Conservation (phyloP, 2,113 vertebrate genomes). For the Andinoacara biseriatus region DNA sequence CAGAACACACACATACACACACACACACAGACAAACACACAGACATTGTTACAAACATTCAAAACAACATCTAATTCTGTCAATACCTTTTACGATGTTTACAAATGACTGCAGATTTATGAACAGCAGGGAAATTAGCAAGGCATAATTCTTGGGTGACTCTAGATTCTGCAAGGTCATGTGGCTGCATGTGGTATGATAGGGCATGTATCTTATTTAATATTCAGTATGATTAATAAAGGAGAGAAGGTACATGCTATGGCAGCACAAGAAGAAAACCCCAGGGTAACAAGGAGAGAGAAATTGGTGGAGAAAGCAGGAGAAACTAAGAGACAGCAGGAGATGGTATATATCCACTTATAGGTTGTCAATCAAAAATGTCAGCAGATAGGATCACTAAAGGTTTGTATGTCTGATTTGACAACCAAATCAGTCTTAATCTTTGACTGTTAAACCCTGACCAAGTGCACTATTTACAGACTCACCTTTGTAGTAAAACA, state of each 20-base stretch:
- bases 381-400: neutral
- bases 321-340: neutral
- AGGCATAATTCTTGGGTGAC: slow-evolving; percentile 54
- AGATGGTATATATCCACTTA: slow-evolving; percentile 29
- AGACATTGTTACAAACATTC: neutral
- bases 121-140: slow-evolving; percentile 47
- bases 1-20: slow-evolving; percentile 13
- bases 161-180: slow-evolving; percentile 42
- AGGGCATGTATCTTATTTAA: slow-evolving; percentile 65
- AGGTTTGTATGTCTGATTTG: slow-evolving; percentile 2
- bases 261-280: slow-evolving; percentile 50
- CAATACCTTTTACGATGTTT: slow-evolving; percentile 32
- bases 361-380: slow-evolving; percentile 9
- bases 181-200: slow-evolving; percentile 39
- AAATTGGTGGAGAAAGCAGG: slow-evolving; percentile 13
- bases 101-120: slow-evolving; percentile 31
- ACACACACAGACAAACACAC: slow-evolving; percentile 13
- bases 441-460: slow-evolving; percentile 1
- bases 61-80: slow-evolving; percentile 33
- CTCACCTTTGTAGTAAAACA: slow-evolving; percentile 99
- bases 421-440: neutral
- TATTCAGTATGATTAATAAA: slow-evolving; percentile 67
- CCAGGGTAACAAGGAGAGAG: slow-evolving; percentile 42
- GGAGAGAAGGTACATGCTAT: slow-evolving; percentile 36
- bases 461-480: slow-evolving; percentile 40